phyloP scores from a whole-genome alignment of 2,113 vertebrate genomes.

The Lepidothrix coronata region DNA sequence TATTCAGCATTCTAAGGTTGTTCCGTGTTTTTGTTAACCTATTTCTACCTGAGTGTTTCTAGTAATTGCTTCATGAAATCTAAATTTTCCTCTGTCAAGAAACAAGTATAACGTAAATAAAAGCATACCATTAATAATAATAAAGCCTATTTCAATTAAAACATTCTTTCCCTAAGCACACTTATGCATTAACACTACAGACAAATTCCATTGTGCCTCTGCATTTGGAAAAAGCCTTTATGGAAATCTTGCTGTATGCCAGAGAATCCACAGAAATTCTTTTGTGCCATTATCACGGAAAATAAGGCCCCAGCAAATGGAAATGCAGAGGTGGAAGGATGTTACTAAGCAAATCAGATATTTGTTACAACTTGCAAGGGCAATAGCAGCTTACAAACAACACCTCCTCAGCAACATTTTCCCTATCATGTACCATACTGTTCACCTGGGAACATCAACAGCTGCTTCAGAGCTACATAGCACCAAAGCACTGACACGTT shows the following conservation, averaged over 20 bases:
- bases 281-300: not conserved
- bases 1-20: not conserved
- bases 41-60: constrained; percentile 1
- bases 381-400: not conserved
- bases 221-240: not conserved
- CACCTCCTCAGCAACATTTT: not conserved
- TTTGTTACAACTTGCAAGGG: not conserved
- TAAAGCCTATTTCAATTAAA: not conserved
- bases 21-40: not conserved
- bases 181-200: not conserved
- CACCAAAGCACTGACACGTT: not conserved
- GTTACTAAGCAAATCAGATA: not conserved
- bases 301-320: not conserved
- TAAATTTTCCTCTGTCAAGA: not conserved
- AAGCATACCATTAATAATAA: not conserved
- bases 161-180: not conserved
- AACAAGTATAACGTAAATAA: constrained; percentile 6
- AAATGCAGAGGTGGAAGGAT: not conserved
- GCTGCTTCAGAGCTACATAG: not conserved
- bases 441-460: not conserved
- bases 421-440: not conserved
- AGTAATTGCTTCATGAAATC: constrained; percentile 12
- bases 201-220: not conserved
- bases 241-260: not conserved
- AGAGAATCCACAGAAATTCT: not conserved